A percentile compares a stretch with the other conserved stretches of the same genome.
phyloP scores from a whole-genome alignment of 2,113 vertebrate species.

The Burhinus bistriatus region DNA sequence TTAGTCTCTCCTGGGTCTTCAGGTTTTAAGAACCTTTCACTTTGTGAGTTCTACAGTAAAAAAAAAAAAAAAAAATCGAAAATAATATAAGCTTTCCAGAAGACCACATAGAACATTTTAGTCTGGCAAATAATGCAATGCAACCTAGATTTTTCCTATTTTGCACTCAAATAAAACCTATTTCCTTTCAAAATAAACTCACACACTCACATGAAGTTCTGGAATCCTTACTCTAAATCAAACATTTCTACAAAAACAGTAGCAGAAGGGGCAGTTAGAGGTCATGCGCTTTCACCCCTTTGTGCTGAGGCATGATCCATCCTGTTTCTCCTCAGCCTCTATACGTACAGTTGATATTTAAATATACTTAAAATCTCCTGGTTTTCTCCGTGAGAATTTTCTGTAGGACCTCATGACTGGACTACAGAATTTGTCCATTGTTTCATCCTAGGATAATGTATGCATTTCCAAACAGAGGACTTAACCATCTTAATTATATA shows the following conservation, averaged over 20 bases:
- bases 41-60: not conserved
- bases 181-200: not conserved
- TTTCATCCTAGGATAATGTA: not conserved
- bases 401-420: not conserved
- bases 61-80: not conserved
- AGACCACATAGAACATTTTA: not conserved
- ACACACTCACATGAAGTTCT: not conserved
- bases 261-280: not conserved
- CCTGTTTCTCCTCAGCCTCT: not conserved
- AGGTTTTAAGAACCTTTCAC: not conserved
- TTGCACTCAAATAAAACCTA: not conserved
- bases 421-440: not conserved
- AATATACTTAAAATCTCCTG: not conserved
- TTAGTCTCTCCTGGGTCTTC: not conserved
- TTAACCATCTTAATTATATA: conserved; percentile 25
- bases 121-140: not conserved
- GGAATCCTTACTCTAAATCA: not conserved
- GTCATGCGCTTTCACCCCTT: not conserved
- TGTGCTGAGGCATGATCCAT: not conserved
- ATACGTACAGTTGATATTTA: not conserved
- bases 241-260: not conserved
- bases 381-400: not conserved
- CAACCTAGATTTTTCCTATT: not conserved
- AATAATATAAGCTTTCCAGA: not conserved
- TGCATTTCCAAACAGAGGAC: not conserved